Base-by-base conservation (phyloP, 2,888 invertebrate genomes). In the Ophioninae sp. region DNA sequence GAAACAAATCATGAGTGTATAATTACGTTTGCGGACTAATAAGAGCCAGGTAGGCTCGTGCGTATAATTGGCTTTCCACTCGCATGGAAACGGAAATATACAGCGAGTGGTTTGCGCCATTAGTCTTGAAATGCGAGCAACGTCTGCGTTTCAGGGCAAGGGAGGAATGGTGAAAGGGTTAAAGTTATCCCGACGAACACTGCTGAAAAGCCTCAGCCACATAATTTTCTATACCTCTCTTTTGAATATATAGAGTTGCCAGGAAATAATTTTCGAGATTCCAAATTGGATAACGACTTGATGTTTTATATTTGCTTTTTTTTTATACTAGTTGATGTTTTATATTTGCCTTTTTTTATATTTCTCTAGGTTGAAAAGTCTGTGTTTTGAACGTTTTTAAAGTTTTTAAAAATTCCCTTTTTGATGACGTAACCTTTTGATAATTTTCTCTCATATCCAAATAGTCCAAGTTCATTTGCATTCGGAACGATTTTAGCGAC, bases 21-120 rank as follows among this genome's bases (percentile, higher is more conserved):
- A 78, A 82, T 82, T 82, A 83, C 30, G 71, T 72, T 79, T 63
- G 75, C 56, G 72, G 67, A 64, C 56, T 76, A 83, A 72, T 76
- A 76, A 75, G 67, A 39, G 79, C 20, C 23, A 73, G 65, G 20
- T 51, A 71, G 64, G 22, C 69, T 80, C 76, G 73, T 79, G 83
- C 76, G 68, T 80, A 61, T 83, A 77, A 83, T 83, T 72, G 83
- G 58, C 72, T 68, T 69, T 74, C 20, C 56, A 67, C 59, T 73
- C 41, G 68, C 61, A 73, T 67, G 68, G 10, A 73, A 74, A 68
- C 67, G 67, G 74, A 74, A 74, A 79, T 41, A 39, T 22, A 79
- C 74, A 37, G 74, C 58, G 67, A 56, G n/a, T 73, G 39, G 64
- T 73, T 61, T 58, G 44, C 8, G 61, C 73, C 67, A 67, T 74